Conservation (phyloP, 2,888 invertebrate genomes). For the Ophion ellenae region DNA sequence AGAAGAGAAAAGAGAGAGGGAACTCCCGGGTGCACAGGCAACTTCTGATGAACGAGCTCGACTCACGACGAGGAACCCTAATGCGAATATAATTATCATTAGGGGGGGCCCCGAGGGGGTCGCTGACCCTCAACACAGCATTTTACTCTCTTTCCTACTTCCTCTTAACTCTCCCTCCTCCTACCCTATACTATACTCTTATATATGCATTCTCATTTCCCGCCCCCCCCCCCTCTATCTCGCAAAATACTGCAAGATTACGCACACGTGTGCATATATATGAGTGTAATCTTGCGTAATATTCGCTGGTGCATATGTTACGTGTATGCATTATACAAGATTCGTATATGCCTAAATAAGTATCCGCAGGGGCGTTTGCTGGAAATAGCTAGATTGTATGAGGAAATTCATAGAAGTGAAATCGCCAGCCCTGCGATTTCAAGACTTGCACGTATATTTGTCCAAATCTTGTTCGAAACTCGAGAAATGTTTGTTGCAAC, state of each 20-base stretch:
- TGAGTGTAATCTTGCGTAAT: slow-evolving; percentile 1
- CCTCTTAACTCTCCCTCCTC: neutral
- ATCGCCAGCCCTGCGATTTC: neutral
- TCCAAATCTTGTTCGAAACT: neutral
- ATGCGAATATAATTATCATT: slow-evolving; percentile 78
- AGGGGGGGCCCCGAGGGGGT: slow-evolving; percentile 65
- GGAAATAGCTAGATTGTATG: neutral
- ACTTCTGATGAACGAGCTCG: slow-evolving; percentile 73
- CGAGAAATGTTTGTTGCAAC: neutral
- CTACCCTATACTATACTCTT: slow-evolving; percentile 14
- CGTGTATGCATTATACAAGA: neutral
- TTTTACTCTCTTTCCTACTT: slow-evolving; percentile 53
- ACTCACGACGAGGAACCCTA: slow-evolving; percentile 70
- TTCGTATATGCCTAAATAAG: neutral
- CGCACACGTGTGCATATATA: neutral
- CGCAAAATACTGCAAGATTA: slow-evolving; percentile 16
- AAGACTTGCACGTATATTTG: neutral
- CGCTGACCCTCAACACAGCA: slow-evolving; percentile 54
- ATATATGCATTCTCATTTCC: slow-evolving; percentile 42
- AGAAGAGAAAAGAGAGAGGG: slow-evolving; percentile 1
- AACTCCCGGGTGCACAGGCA: slow-evolving; percentile 66
- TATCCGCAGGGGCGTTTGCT: neutral
- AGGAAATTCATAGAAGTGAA: neutral
- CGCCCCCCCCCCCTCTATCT: slow-evolving; percentile 23
- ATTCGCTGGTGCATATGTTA: neutral